These are phyloP conservation scores for Acanthochromis polyacanthus DNA, from an alignment of 2,113 vertebrate species.

Conservation along the genomic window DNA sequence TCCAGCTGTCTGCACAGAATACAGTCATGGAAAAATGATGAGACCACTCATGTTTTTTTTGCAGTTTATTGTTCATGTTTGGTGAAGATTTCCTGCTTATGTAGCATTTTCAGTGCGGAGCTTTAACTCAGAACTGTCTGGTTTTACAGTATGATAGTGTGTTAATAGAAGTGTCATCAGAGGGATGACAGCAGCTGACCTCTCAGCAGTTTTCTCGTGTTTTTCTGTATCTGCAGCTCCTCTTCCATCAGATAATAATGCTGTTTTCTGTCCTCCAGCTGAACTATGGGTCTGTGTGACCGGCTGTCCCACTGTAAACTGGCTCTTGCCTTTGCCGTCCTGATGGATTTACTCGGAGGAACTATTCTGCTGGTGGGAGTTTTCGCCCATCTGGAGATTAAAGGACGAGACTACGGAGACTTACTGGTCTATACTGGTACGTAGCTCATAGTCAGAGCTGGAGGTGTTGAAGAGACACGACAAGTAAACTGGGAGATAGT, in stretches of 20 bases:
- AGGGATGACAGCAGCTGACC: too few relatives aligned
- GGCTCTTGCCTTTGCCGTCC: conserved; percentile 87
- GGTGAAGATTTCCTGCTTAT: too few relatives aligned
- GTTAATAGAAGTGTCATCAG: too few relatives aligned
- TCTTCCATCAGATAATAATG: background rate
- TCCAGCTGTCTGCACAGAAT: too few relatives aligned
- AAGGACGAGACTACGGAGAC: conserved; percentile 90
- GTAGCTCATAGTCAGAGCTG: background rate
- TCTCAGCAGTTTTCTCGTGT: background rate
- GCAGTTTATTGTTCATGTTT: too few relatives aligned
- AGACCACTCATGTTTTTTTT: too few relatives aligned
- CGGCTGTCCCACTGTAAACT: conserved; percentile 88
- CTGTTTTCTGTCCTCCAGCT: background rate
- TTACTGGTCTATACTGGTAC: conserved; percentile 88
- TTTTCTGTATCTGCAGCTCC: background rate
- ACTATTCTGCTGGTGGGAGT: conserved; percentile 88
- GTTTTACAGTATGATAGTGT: too few relatives aligned
- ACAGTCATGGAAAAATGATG: too few relatives aligned
- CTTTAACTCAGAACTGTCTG: too few relatives aligned
- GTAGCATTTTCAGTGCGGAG: too few relatives aligned
- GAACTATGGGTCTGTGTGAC: conserved; percentile 66
- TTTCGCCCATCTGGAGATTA: conserved; percentile 87
- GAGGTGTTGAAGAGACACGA: too few relatives aligned
- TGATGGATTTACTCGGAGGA: conserved; percentile 89
- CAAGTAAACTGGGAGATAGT: too few relatives aligned